Evolutionary conservation across 1,140 invertebrate genomes (phyloP), one percentile per base, ranked within the genome.

Genomic region (Stegodyphus dumicola): DNA sequence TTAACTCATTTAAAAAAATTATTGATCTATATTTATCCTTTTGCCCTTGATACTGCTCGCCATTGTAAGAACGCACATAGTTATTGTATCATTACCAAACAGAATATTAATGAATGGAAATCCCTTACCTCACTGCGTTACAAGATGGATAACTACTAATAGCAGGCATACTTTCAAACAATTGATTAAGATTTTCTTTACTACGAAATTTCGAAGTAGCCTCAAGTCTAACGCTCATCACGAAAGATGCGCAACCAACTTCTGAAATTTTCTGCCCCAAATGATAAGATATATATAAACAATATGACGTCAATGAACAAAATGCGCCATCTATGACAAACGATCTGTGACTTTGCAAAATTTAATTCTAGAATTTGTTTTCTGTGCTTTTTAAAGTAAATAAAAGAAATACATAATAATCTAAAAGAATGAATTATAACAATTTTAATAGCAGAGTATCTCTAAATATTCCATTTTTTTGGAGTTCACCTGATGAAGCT

Each of bases 181-280:
- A 76, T 65, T 84, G 81, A 84, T 77, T 84, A 69, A 84, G 54
- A 84, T 17, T 84, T 74, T 84, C 81, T 84, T 76, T 77, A 84
- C 67, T 71, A 76, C 15, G n/a, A 75, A 11, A 75, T 60, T 84
- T 84, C 65, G 51, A 49, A 52, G 33, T 17, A 48, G 67, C 17
- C 77, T 76, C 18, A 60, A 76, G 64, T 84, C 71, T 76, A 76
- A 84, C 81, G 15, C 65, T 84, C 81, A 84, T 84, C 60, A 84
- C 81, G 81, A 84, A 13, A 52, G 54, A 66, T n/a, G 7, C 11
- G 17, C 17, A n/a, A 18, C 56, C 33, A 60, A 60, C 9, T 10
- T 60, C 56, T 60, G 56, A 15, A 60, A 60, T 10, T 10, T n/a
- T 60, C 56, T 10, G 1, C 0, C 0, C 9, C 9, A 60, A 60